Evolutionary conservation across 2,888 invertebrate species (phyloP).

Genomic region (Heteropelma amictum): DNA sequence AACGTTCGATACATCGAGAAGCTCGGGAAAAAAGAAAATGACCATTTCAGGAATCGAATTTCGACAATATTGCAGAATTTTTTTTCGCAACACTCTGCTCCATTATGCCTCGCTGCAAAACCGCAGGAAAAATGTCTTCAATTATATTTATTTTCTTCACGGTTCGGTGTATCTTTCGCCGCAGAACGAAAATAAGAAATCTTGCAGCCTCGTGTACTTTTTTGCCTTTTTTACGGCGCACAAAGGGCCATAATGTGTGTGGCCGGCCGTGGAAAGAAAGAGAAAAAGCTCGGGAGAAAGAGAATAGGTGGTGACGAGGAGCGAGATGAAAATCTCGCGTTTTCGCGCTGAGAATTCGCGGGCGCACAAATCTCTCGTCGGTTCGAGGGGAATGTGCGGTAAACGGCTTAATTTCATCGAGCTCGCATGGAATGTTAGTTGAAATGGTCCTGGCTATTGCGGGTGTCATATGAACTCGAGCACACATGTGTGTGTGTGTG

Average conservation of each 20-base stretch:
- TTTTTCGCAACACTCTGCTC: background rate
- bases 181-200: constrained; percentile 27
- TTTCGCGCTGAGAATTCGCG: constrained; percentile 50
- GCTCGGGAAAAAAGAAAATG: too few relatives aligned
- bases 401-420: constrained; percentile 69
- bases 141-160: constrained; percentile 2
- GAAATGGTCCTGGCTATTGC: constrained; percentile 60
- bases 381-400: constrained; percentile 57
- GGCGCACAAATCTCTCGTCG: constrained; percentile 67
- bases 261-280: too few relatives aligned
- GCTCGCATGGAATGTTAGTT: constrained; percentile 73
- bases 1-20: too few relatives aligned
- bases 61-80: background rate
- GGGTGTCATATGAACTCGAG: constrained; percentile 8
- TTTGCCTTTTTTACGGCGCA: too few relatives aligned
- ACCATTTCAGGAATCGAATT: too few relatives aligned
- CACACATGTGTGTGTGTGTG: background rate
- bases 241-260: too few relatives aligned
- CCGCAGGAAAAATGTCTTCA: constrained; percentile 2
- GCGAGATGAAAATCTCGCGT: constrained; percentile 34
- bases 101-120: background rate
- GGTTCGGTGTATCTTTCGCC: background rate
- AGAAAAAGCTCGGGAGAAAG: constrained; percentile 5
- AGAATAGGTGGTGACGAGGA: constrained; percentile 13
- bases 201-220: background rate